Conservation (phyloP, 2,113 vertebrate genomes). For the Gallinago paraguaiae region DNA sequence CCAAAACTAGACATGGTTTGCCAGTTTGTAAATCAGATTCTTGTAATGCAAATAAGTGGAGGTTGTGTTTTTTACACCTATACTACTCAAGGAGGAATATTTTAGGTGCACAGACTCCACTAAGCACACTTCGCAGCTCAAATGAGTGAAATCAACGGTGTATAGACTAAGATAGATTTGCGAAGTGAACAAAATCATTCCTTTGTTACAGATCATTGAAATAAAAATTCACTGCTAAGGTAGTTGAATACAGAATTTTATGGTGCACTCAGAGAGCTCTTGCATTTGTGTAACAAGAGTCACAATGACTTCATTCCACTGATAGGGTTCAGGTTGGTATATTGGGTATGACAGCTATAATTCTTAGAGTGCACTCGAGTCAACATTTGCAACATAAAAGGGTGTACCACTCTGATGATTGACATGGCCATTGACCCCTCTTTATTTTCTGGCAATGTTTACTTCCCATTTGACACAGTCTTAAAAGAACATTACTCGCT, state of each 20-base stretch:
- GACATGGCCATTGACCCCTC: not conserved
- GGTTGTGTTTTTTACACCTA: rapidly evolving
- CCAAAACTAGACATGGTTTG: not conserved
- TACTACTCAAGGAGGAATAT: not conserved
- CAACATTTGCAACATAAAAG: not conserved
- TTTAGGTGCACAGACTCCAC: not conserved
- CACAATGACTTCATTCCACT: not conserved
- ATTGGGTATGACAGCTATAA: not conserved
- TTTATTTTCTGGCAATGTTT: not conserved
- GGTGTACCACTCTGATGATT: not conserved
- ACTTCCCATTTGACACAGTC: not conserved
- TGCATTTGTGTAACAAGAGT: not conserved
- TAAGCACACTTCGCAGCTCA: not conserved
- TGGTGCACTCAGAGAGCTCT: not conserved
- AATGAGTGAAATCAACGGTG: not conserved
- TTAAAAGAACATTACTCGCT: not conserved
- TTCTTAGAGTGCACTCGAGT: not conserved
- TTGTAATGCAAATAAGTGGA: not conserved
- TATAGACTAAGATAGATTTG: not conserved
- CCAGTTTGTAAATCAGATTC: not conserved
- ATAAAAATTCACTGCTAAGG: not conserved
- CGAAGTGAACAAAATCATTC: not conserved
- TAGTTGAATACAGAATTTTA: not conserved
- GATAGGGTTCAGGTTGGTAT: not conserved
- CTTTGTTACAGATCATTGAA: not conserved